Percentiles rank a stretch among this genome's conserved stretches.
phyloP scores from a whole-genome alignment of 2,888 invertebrate genomes.

The Ctena decussata region DNA sequence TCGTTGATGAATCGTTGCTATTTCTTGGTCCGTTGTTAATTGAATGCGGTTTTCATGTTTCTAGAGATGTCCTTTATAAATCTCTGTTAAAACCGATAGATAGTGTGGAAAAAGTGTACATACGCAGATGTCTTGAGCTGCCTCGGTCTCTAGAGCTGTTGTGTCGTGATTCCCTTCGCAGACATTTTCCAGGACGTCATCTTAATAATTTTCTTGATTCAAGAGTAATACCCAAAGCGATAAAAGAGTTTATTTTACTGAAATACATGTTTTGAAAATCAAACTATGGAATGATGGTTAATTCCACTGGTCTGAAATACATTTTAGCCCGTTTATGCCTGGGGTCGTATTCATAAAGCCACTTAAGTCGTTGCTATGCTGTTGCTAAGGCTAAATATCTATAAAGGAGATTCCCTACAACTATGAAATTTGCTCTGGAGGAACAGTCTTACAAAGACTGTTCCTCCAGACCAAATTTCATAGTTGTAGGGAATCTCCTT shows the following conservation, averaged over 20 bases:
- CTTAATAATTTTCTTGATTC: background rate
- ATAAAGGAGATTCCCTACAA: too few relatives aligned
- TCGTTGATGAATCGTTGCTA: background rate
- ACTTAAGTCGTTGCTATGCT: too few relatives aligned
- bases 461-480: too few relatives aligned
- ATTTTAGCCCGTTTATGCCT: too few relatives aligned
- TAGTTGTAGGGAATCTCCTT: too few relatives aligned
- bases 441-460: too few relatives aligned
- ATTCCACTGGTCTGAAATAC: too few relatives aligned
- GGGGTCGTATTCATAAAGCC: too few relatives aligned
- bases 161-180: constrained; percentile 1
- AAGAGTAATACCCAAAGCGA: background rate
- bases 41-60: background rate
- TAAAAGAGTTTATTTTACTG: constrained; percentile 13
- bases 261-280: too few relatives aligned
- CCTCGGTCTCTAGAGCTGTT: background rate
- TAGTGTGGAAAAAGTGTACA: background rate
- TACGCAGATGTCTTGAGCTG: background rate
- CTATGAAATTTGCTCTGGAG: too few relatives aligned
- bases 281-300: too few relatives aligned
- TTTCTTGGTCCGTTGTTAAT: background rate
- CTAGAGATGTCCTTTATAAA: background rate
- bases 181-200: background rate
- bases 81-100: background rate
- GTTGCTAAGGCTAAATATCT: too few relatives aligned